Evolutionary conservation across 2,113 vertebrate species (phyloP).

Genomic region (Verasper variegatus): DNA sequence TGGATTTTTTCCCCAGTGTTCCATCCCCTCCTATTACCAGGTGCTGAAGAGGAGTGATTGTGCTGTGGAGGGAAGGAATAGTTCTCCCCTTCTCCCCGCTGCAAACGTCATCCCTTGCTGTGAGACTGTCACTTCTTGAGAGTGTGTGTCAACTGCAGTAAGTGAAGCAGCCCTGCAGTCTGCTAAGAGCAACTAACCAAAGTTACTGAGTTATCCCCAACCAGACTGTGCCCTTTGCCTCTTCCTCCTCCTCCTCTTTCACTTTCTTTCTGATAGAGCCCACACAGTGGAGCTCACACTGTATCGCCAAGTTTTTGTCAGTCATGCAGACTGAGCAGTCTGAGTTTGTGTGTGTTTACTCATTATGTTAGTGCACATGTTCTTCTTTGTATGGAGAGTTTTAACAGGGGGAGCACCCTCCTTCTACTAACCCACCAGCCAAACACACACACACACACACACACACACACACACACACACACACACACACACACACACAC

Average conservation of each 20-base stretch:
- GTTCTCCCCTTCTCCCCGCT: constrained; percentile 39
- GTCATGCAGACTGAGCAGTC: constrained; percentile 13
- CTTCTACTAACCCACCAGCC: background rate
- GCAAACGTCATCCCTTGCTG: constrained; percentile 76
- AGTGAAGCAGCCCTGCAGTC: constrained; percentile 84
- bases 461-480: no score
- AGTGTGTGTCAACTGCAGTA: constrained; percentile 86
- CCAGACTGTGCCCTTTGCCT: constrained; percentile 21
- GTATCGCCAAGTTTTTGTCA: constrained; percentile 21
- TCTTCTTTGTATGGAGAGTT: constrained; percentile 20
- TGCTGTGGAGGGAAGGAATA: constrained; percentile 82
- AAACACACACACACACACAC: background rate
- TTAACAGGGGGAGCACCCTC: background rate
- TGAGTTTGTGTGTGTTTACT: constrained; percentile 22
- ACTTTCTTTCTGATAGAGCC: constrained; percentile 11
- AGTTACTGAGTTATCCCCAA: constrained; percentile 89
- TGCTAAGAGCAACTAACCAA: constrained; percentile 86
- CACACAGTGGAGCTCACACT: constrained; percentile 25
- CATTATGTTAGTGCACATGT: constrained; percentile 39
- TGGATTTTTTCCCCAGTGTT: constrained; percentile 75
- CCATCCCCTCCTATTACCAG: constrained; percentile 82
- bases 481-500: background rate
- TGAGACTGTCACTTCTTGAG: constrained; percentile 85
- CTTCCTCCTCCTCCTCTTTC: constrained; percentile 5
- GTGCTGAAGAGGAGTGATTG: constrained; percentile 89